Conservation (phyloP, 2,888 invertebrate genomes). For the Cerastis rubricosa region DNA sequence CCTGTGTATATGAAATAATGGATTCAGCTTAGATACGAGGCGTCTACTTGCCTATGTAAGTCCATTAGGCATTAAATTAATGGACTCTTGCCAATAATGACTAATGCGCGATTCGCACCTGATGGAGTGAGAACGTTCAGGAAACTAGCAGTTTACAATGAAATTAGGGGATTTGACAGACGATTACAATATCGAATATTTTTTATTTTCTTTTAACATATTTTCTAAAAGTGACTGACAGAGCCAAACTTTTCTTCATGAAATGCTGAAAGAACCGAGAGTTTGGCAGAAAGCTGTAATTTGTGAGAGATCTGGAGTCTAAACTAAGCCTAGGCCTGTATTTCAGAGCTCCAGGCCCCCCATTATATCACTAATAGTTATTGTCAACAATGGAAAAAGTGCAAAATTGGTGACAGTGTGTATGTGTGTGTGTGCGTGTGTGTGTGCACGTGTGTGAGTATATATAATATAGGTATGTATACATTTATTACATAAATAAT, state of each 20-base stretch:
- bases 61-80: slow-evolving; percentile 22
- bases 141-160: neutral
- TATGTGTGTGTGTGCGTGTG: too few species aligned
- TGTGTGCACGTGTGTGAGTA: too few species aligned
- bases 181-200: neutral
- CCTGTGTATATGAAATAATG: slow-evolving; percentile 22
- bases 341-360: too few species aligned
- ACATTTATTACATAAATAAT: too few species aligned
- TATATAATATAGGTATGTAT: too few species aligned
- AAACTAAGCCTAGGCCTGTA: too few species aligned
- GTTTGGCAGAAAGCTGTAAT: too few species aligned
- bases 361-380: too few species aligned
- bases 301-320: too few species aligned
- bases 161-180: neutral
- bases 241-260: too few species aligned
- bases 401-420: too few species aligned
- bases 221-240: neutral
- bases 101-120: slow-evolving; percentile 12
- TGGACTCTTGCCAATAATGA: slow-evolving; percentile 23
- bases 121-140: neutral
- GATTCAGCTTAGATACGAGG: slow-evolving; percentile 8
- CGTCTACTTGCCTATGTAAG: slow-evolving; percentile 3
- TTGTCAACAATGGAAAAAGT: too few species aligned
- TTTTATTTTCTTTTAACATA: neutral
- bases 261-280: neutral